These are phyloP conservation scores for Suillia variegata DNA, from an alignment of 2,888 invertebrate genomes.

Conservation along the genomic window DNA sequence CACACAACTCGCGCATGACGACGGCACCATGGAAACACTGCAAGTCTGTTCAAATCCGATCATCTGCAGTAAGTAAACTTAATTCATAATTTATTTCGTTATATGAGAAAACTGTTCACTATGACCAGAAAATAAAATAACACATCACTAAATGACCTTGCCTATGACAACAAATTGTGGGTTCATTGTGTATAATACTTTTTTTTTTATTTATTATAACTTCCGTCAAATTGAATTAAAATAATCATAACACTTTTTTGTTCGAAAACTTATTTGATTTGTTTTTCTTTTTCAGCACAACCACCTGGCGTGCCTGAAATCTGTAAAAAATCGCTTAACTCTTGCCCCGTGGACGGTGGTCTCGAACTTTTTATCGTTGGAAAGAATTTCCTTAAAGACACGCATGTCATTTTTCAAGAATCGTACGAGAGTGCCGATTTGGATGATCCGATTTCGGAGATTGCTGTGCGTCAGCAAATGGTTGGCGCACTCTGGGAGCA, in stretches of 20 bases:
- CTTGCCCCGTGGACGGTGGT: conserved; percentile 80
- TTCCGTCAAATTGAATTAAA: no score
- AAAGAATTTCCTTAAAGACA: conserved; percentile 91
- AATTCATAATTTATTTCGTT: background rate
- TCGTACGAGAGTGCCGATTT: conserved; percentile 49
- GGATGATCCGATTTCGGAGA: conserved; percentile 42
- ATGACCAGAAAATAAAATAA: no score
- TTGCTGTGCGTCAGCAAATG: conserved; percentile 55
- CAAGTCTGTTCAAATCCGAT: conserved; percentile 91
- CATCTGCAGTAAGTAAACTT: conserved; percentile 85
- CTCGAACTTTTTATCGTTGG: conserved; percentile 86
- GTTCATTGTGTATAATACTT: no score
- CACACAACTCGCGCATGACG: conserved; percentile 77
- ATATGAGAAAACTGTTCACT: background rate
- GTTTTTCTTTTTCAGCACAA: conserved; percentile 69
- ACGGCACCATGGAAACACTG: conserved; percentile 80
- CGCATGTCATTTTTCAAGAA: conserved; percentile 75
- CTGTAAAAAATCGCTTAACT: conserved; percentile 83
- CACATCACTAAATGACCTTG: no score
- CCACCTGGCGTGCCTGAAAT: conserved; percentile 92
- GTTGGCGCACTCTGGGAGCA: conserved; percentile 75
- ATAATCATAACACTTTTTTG: no score
- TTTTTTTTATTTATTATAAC: no score
- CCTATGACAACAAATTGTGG: no score
- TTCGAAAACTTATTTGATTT: background rate